A percentile compares a stretch with the other conserved stretches of the same genome.
Evolutionary conservation across 2,888 invertebrate species (phyloP).

Genomic region (Arge pagana): DNA sequence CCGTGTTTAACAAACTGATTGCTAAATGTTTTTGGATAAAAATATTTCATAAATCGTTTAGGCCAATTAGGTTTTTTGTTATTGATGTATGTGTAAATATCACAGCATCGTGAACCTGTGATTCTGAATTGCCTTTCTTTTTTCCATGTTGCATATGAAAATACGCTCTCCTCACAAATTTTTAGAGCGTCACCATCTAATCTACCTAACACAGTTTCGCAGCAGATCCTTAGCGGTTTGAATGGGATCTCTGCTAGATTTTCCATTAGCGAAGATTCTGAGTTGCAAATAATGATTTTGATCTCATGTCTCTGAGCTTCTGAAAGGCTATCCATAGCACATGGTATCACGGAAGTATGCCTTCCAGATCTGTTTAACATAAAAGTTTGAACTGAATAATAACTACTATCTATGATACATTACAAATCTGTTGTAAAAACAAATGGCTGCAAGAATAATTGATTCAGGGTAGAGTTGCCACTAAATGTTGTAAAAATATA

Average conservation of each 20-base stretch:
- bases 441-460: too few relatives aligned
- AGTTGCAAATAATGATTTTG: conserved; percentile 6
- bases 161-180: conserved; percentile 9
- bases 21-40: conserved; percentile 14
- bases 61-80: conserved; percentile 21
- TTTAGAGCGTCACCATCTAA: background rate
- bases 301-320: background rate
- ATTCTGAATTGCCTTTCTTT: conserved; percentile 11
- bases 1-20: conserved; percentile 17
- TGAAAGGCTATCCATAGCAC: background rate
- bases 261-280: conserved; percentile 18
- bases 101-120: conserved; percentile 14
- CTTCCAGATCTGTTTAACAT: conserved; percentile 1
- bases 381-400: background rate
- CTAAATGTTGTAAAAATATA: background rate
- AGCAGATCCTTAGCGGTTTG: conserved; percentile 14
- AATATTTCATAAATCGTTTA: conserved; percentile 14
- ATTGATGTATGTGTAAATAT: conserved; percentile 17
- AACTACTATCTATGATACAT: background rate
- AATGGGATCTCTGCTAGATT: conserved; percentile 7
- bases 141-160: conserved; percentile 5
- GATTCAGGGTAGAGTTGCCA: background rate
- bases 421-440: too few relatives aligned
- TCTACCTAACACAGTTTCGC: background rate
- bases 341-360: conserved; percentile 5